Evolutionary conservation across 2,797 vertebrate genomes (phyloP).

Genomic region (Cirrhinus mrigala): DNA sequence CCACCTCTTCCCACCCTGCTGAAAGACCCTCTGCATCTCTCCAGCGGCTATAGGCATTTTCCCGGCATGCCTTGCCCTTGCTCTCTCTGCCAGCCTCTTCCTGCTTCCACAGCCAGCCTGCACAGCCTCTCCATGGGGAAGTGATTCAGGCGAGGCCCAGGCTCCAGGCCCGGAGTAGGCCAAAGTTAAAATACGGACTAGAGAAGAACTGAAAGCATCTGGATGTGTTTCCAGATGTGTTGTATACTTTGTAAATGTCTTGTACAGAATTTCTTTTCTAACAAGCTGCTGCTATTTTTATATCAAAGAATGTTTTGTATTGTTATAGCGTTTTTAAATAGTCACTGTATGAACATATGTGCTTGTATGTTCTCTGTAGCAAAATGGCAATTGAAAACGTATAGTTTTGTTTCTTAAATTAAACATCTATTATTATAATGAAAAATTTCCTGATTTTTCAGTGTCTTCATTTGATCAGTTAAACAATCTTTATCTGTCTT

Average conservation of each 20-base stretch:
- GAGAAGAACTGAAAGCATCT: conserved; percentile 15
- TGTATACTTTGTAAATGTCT: conserved; percentile 69
- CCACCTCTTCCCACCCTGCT: conserved; percentile 73
- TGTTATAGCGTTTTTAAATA: conserved; percentile 14
- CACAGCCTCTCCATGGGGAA: conserved; percentile 80
- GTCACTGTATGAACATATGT: conserved; percentile 61
- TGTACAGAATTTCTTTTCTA: conserved; percentile 68
- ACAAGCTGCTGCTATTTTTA: conserved; percentile 73
- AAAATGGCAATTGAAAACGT: conserved; percentile 62
- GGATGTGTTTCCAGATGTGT: conserved; percentile 40
- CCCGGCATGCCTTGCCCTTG: conserved; percentile 83
- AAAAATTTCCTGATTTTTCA: conserved; percentile 44
- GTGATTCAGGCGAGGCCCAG: conserved; percentile 65
- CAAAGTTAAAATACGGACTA: conserved; percentile 27
- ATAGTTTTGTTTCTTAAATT: conserved; percentile 78
- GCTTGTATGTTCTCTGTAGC: conserved; percentile 67
- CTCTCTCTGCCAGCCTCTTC: conserved; percentile 80
- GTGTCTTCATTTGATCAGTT: conserved; percentile 28
- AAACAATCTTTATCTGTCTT: background rate
- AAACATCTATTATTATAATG: conserved; percentile 71
- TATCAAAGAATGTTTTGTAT: conserved; percentile 54
- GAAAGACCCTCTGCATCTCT: conserved; percentile 78
- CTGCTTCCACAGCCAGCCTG: conserved; percentile 74
- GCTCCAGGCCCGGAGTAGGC: conserved; percentile 56
- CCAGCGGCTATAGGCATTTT: conserved; percentile 79